Evolutionary conservation across 2,888 invertebrate species (phyloP).

Genomic region (Apomyelois bistriatella): DNA sequence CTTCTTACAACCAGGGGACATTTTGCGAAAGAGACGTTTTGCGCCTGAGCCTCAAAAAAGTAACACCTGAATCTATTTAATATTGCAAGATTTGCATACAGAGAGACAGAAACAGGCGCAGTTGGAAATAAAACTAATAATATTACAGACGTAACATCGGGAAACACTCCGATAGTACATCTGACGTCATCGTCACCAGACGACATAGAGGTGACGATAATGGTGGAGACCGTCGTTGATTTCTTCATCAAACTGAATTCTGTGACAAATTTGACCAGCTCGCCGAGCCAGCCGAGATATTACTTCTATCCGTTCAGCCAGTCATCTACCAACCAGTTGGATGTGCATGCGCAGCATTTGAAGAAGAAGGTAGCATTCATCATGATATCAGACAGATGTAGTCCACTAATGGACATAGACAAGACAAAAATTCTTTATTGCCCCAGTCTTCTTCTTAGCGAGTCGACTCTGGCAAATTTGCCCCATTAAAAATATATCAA

Average conservation of each 20-base stretch:
- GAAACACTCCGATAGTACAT: slow-evolving; percentile 82
- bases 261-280: slow-evolving; percentile 60
- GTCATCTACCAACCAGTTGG: slow-evolving; percentile 39
- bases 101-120: too few species aligned
- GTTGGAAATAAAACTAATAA: not conserved
- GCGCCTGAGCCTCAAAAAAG: too few species aligned
- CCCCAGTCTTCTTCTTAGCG: too few species aligned
- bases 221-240: slow-evolving; percentile 77
- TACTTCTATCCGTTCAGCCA: slow-evolving; percentile 78
- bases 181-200: slow-evolving; percentile 83
- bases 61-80: too few species aligned
- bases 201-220: slow-evolving; percentile 80
- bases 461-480: too few species aligned
- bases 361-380: not conserved
- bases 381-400: too few species aligned
- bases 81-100: too few species aligned
- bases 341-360: slow-evolving; percentile 38
- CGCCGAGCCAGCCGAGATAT: slow-evolving; percentile 72
- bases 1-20: too few species aligned
- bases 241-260: slow-evolving; percentile 77
- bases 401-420: too few species aligned
- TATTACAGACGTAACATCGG: slow-evolving; percentile 53
- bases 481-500: too few species aligned
- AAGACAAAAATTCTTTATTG: too few species aligned
- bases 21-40: too few species aligned